Evolutionary conservation across 2,888 invertebrate genomes (phyloP).

Genomic region (Psylliodes chrysocephalus): DNA sequence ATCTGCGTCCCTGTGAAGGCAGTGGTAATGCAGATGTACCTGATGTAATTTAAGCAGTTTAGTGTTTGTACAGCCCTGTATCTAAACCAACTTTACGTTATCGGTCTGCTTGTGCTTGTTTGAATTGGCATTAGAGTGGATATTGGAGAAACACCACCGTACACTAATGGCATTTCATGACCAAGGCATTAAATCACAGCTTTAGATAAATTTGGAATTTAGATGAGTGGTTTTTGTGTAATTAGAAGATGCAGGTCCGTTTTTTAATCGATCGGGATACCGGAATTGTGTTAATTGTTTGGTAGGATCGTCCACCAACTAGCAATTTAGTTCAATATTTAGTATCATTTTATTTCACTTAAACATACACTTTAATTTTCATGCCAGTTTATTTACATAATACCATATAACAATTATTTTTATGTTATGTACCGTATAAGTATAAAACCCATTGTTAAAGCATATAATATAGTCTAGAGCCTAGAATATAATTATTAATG

Average conservation of each 20-base stretch:
- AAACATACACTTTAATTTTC: too few species aligned
- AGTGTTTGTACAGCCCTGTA: conserved; percentile 11
- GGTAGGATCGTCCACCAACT: too few species aligned
- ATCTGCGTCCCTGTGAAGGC: not conserved
- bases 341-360: too few species aligned
- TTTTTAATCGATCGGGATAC: too few species aligned
- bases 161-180: conserved; percentile 14
- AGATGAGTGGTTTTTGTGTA: conserved; percentile 10
- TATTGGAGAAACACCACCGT: conserved; percentile 8
- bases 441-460: too few species aligned
- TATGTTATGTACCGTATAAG: too few species aligned
- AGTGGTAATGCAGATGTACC: conserved; percentile 2
- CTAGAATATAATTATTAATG: too few species aligned
- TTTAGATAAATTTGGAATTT: conserved; percentile 14
- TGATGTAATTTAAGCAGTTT: conserved; percentile 5
- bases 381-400: too few species aligned
- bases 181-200: conserved; percentile 13
- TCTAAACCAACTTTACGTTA: conserved; percentile 6
- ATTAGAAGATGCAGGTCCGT: not conserved
- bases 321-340: too few species aligned
- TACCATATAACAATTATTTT: too few species aligned
- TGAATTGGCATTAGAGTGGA: conserved; percentile 17
- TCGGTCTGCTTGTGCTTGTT: conserved; percentile 6
- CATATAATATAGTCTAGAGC: too few species aligned
- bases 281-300: too few species aligned